A percentile compares a stretch with the other conserved stretches of the same genome.
phyloP scores from a whole-genome alignment of 30 jellyfish, hydroid and myxozoan species.

The Pseudorhiza aurosa region DNA sequence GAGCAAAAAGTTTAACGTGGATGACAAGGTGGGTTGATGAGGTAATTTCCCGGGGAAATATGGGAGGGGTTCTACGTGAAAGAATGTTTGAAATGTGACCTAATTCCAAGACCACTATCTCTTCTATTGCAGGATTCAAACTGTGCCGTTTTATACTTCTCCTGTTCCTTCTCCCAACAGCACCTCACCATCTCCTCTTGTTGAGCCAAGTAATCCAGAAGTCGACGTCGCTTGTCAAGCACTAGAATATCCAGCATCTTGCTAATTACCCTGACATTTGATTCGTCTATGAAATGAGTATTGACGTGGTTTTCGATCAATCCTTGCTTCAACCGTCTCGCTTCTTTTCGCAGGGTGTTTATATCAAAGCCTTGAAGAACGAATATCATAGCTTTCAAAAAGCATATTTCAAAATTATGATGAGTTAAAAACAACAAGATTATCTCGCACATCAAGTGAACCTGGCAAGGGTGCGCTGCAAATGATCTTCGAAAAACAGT shows the following conservation, averaged over 20 bases:
- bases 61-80: too few species aligned
- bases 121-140: constrained; percentile 47
- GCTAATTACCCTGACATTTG: constrained; percentile 58
- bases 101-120: constrained; percentile 96
- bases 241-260: constrained; percentile 65
- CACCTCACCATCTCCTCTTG: constrained; percentile 93
- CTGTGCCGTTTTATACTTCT: constrained; percentile 26
- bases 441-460: too few species aligned
- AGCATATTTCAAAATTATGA: background rate
- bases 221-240: constrained; percentile 83
- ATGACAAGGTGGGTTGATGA: too few species aligned
- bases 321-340: constrained; percentile 75
- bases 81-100: constrained; percentile 36
- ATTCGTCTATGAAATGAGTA: constrained; percentile 88
- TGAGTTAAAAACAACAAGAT: background rate
- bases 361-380: constrained; percentile 28
- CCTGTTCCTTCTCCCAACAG: constrained; percentile 75
- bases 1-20: too few species aligned
- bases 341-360: constrained; percentile 64
- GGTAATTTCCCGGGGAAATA: too few species aligned
- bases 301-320: constrained; percentile 79
- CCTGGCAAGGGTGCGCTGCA: too few species aligned
- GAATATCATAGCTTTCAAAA: background rate
- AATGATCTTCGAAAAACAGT: too few species aligned
- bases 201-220: constrained; percentile 50